phyloP scores from a whole-genome alignment of 2,888 invertebrate species.

The Herminia tarsipennalis region DNA sequence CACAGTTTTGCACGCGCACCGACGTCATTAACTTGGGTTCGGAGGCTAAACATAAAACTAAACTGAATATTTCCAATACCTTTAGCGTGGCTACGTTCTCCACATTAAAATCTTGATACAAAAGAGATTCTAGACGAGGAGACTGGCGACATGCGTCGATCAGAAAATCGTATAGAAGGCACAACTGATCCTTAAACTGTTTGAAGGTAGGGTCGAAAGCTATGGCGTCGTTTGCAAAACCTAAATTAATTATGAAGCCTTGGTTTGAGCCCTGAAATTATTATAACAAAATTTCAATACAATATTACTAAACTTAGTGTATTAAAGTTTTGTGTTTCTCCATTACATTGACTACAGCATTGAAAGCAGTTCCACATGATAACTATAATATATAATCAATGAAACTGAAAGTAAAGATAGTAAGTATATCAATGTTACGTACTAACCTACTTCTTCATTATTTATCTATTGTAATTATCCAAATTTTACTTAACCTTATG shows the following conservation, averaged over 20 bases:
- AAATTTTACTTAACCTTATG: too few species aligned
- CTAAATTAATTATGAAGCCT: constrained; percentile 88
- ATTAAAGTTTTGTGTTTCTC: too few species aligned
- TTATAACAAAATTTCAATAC: neutral
- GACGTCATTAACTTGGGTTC: too few species aligned
- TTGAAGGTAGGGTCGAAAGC: constrained; percentile 91
- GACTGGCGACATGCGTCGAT: constrained; percentile 89
- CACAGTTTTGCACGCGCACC: too few species aligned
- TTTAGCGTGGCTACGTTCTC: constrained; percentile 52
- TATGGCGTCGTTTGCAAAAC: constrained; percentile 86
- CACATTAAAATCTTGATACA: constrained; percentile 88
- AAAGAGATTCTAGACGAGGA: constrained; percentile 92
- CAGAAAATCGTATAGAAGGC: constrained; percentile 90
- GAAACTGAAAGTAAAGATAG: too few species aligned
- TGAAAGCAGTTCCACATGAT: too few species aligned
- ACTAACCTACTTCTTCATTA: too few species aligned
- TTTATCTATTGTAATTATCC: too few species aligned
- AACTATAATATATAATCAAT: too few species aligned
- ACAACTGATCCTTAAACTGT: constrained; percentile 89
- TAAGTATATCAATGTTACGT: too few species aligned
- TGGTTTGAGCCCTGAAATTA: constrained; percentile 87
- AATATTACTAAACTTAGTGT: neutral
- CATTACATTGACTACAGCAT: too few species aligned
- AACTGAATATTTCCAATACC: constrained; percentile 46
- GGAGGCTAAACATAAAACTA: too few species aligned